Conservation (phyloP, 2,797 vertebrate genomes). For the Otolemur crassicaudatus region DNA sequence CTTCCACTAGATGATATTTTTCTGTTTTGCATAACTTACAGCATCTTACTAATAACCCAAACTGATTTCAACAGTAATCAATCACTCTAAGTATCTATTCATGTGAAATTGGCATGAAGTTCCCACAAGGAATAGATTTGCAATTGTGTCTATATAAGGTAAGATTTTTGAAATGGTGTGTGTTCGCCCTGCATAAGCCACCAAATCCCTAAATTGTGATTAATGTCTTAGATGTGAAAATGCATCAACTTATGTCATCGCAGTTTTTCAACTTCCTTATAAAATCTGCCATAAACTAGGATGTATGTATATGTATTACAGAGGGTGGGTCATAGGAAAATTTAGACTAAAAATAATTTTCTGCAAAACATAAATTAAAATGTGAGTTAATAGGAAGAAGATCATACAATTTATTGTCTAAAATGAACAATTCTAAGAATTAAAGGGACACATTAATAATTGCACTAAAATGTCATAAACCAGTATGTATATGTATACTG, state of each 20-base stretch:
- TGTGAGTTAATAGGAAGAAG: constrained; percentile 1
- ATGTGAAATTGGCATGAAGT: neutral
- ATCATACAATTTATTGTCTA: constrained; percentile 16
- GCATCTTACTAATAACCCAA: neutral
- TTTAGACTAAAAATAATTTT: constrained; percentile 35
- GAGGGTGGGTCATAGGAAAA: neutral
- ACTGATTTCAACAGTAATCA: neutral
- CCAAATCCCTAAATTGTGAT: constrained; percentile 28
- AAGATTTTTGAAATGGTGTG: neutral
- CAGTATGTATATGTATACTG: neutral
- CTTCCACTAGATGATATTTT: neutral
- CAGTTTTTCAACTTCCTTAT: neutral
- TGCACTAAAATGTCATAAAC: neutral
- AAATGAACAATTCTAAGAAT: neutral
- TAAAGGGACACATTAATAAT: neutral
- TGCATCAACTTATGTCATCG: neutral
- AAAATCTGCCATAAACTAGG: constrained; percentile 2
- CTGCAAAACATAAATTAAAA: constrained; percentile 44
- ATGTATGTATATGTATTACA: neutral
- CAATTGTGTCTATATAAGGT: neutral
- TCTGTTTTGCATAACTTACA: neutral
- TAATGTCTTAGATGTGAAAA: neutral
- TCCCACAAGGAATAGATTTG: neutral
- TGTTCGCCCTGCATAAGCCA: neutral
- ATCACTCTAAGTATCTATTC: neutral